Evolutionary conservation across 2,888 invertebrate genomes (phyloP), one percentile per base, ranked within the genome.

Genomic region (Nematopogon swammerdamellus): DNA sequence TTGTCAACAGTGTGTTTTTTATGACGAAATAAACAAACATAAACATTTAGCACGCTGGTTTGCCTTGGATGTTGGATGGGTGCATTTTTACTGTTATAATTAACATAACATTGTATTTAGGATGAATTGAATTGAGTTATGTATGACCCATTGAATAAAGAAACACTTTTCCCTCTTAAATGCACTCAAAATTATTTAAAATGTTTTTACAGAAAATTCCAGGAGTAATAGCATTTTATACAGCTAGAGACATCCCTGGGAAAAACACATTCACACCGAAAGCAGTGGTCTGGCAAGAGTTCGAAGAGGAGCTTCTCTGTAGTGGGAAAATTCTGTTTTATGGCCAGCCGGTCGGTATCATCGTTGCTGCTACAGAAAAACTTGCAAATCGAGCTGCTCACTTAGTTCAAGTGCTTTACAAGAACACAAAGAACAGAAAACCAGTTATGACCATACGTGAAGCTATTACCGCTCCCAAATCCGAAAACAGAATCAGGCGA

Each of bases 301-400:
- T 46, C 17, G 67, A 57, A 0, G 84, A 84, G 58, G 82, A 83
- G 57, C 65, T 85, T 17, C 68, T 85, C 43, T 83, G 82, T 46
- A 75, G 75, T 49, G 82, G 77, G 10, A 67, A 69, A 1, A 58
- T 90, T 0, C 62, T 70, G 14, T 91, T 83, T 63, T 83, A 86
- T 53, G 86, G 89, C 0, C 93, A 94, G 60, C 86, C 92, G 0
- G 60, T 92, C 3, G 94, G 89, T 0, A 60, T 93, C 1, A 74
- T 94, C 5, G 84, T 87, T 0, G 93, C 92, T 0, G 80, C 71
- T 10, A 81, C 77, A 1, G 81, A 82, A 19, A 70, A 70, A 1
- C 57, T 84, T 14, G 87, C 87, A 0, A 72, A 79, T 47, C 60
- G 68, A 45, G 86, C 85, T 0, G 82, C 81, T 0, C 66, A 70